Percentiles rank a stretch among this genome's conserved stretches.
phyloP scores from a whole-genome alignment of 2,888 invertebrate genomes.

The Pheosia gnoma region DNA sequence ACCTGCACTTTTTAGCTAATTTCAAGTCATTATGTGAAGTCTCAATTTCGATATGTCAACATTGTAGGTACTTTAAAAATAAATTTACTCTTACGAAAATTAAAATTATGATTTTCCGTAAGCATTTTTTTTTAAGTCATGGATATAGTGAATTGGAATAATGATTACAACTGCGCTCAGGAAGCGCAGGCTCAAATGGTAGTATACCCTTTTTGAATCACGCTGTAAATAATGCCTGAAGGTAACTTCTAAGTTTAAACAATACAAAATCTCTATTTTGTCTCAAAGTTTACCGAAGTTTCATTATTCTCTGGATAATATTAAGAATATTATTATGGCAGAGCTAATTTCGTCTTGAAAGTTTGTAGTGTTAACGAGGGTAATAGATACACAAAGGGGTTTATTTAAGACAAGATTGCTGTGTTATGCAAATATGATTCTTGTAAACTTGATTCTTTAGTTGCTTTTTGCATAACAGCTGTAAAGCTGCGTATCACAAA shows the following conservation, averaged over 20 bases:
- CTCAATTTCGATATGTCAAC: too few species aligned
- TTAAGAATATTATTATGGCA: constrained; percentile 27
- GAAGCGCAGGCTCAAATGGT: too few species aligned
- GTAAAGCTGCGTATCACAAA: not conserved
- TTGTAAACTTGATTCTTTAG: not conserved
- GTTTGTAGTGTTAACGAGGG: constrained; percentile 18
- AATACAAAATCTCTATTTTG: constrained; percentile 39
- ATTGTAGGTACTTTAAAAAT: too few species aligned
- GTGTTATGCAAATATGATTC: not conserved
- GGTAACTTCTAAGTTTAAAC: constrained; percentile 35
- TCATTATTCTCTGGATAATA: constrained; percentile 24
- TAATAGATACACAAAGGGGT: constrained; percentile 10
- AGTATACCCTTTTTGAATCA: not conserved
- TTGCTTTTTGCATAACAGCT: not conserved
- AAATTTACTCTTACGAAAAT: too few species aligned
- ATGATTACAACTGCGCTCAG: too few species aligned
- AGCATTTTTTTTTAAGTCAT: too few species aligned
- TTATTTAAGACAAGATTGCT: constrained; percentile 7
- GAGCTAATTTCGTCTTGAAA: constrained; percentile 22
- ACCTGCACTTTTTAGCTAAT: too few species aligned
- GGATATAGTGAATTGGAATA: too few species aligned
- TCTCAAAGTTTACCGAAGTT: constrained; percentile 28
- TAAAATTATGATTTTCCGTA: too few species aligned
- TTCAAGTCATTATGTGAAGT: too few species aligned
- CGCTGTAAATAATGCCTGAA: not conserved